phyloP scores from a whole-genome alignment of 2,888 invertebrate species.

The Dexiosoma caninum region DNA sequence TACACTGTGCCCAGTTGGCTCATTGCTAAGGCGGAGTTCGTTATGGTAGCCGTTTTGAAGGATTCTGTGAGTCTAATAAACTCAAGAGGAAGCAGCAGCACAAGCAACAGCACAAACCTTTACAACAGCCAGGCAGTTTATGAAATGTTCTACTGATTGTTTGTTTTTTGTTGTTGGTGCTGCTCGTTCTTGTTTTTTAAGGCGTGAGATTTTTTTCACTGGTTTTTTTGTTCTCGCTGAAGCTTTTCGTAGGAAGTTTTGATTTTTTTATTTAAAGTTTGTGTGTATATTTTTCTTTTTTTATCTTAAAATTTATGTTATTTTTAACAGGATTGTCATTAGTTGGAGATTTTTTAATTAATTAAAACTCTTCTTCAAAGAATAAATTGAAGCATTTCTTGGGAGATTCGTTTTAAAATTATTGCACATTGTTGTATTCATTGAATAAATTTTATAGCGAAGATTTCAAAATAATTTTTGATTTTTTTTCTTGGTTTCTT shows the following conservation, averaged over 20 bases:
- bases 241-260: slow-evolving; percentile 40
- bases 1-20: slow-evolving; percentile 97
- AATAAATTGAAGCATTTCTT: neutral
- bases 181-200: slow-evolving; percentile 40
- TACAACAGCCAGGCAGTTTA: slow-evolving; percentile 15
- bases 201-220: slow-evolving; percentile 55
- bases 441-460: slow-evolving; percentile 9
- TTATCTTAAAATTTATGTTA: slow-evolving; percentile 59
- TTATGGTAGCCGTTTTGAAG: slow-evolving; percentile 77
- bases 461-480: neutral
- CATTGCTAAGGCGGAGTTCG: slow-evolving; percentile 80
- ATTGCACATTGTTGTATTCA: slow-evolving; percentile 51
- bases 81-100: slow-evolving; percentile 1
- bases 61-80: slow-evolving; percentile 47
- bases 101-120: slow-evolving; percentile 1
- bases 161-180: slow-evolving; percentile 9
- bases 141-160: slow-evolving; percentile 14
- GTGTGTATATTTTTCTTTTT: slow-evolving; percentile 18
- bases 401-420: slow-evolving; percentile 15
- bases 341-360: slow-evolving; percentile 60
- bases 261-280: slow-evolving; percentile 11
- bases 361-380: slow-evolving; percentile 29
- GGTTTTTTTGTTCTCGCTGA: neutral
- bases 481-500: neutral
- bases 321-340: slow-evolving; percentile 62